Evolutionary conservation across 2,113 vertebrate genomes (phyloP).

Genomic region (Dryoscopus gambensis): DNA sequence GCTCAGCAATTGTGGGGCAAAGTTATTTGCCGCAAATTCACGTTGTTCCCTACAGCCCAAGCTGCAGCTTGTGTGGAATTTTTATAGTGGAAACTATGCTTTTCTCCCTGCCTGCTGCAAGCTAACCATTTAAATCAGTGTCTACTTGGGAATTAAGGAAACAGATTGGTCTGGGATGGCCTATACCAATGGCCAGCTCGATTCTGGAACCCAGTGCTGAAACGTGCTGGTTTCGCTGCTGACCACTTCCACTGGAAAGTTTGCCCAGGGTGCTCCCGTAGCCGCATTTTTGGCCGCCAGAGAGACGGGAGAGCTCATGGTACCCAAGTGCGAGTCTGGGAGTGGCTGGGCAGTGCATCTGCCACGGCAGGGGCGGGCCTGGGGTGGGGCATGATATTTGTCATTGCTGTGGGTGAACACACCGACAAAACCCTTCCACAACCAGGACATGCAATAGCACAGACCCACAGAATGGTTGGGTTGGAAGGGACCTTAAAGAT

Average conservation of each 20-base stretch:
- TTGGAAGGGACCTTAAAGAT: too few relatives aligned
- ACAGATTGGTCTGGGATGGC: not conserved
- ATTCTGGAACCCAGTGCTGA: not conserved
- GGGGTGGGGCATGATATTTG: too few relatives aligned
- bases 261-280: fast-evolving
- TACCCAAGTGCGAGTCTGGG: fast-evolving
- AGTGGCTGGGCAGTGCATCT: fast-evolving
- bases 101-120: not conserved
- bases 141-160: not conserved
- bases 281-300: fast-evolving
- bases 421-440: not conserved
- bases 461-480: not conserved
- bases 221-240: not conserved
- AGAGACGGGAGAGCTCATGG: fast-evolving
- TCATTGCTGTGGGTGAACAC: too few relatives aligned
- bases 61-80: not conserved
- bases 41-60: too few relatives aligned
- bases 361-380: not conserved
- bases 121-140: not conserved
- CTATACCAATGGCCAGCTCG: not conserved
- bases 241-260: too few relatives aligned
- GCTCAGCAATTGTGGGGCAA: not conserved
- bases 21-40: not conserved
- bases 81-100: not conserved
- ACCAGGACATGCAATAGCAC: not conserved